These are phyloP conservation scores for Aurelia sp. DNA, from an alignment of 30 jellyfish, hydroid and myxozoan genomes.

Conservation along the genomic window DNA sequence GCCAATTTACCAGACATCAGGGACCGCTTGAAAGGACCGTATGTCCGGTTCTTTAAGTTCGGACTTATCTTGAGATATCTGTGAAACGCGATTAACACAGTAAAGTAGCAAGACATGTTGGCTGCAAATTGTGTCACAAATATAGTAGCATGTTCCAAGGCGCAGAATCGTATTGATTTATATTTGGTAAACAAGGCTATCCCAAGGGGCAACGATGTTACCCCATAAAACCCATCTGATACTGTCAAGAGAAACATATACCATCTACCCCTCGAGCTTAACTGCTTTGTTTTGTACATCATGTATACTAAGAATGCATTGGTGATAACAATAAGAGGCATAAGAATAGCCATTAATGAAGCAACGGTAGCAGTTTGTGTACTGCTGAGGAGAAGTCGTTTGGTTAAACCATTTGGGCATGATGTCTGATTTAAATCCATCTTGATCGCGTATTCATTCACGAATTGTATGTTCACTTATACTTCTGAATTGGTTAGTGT, in stretches of 20 bases:
- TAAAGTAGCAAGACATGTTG: background rate
- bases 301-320: background rate
- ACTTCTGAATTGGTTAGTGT: too few species aligned
- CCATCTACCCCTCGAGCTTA: constrained; percentile 4
- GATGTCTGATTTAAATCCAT: background rate
- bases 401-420: background rate
- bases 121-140: background rate
- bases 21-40: background rate
- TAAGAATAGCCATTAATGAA: background rate
- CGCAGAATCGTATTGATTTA: background rate
- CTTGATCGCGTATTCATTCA: background rate
- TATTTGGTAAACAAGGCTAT: background rate
- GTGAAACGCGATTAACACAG: constrained; percentile 12
- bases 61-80: constrained; percentile 6
- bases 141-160: background rate
- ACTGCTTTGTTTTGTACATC: constrained; percentile 1
- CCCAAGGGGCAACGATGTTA: background rate
- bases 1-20: constrained; percentile 3
- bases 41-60: background rate
- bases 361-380: background rate
- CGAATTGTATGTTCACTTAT: too few species aligned
- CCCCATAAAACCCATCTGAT: constrained; percentile 1
- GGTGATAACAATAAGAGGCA: background rate
- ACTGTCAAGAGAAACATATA: background rate
- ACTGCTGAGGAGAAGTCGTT: background rate